Evolutionary conservation across 2,888 invertebrate genomes (phyloP).

Genomic region (Sinopyrophorus schimmeli): DNA sequence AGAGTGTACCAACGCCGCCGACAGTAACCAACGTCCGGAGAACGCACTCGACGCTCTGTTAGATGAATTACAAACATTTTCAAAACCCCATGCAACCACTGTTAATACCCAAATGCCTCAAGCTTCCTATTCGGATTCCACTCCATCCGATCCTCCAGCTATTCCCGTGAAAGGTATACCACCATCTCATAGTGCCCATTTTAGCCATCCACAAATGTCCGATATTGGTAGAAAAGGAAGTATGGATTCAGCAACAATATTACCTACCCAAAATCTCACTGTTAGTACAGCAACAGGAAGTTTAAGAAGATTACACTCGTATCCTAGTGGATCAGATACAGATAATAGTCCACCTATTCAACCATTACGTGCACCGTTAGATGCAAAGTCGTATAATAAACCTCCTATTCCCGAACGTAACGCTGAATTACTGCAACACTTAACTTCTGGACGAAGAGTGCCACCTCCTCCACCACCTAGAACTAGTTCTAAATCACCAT

Average conservation of each 20-base stretch:
- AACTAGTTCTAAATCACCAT: slow-evolving; percentile 84
- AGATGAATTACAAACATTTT: slow-evolving; percentile 90
- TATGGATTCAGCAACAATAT: slow-evolving; percentile 58
- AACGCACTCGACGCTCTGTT: slow-evolving; percentile 97
- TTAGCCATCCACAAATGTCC: slow-evolving; percentile 54
- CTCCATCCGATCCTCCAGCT: slow-evolving; percentile 46
- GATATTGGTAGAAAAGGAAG: slow-evolving; percentile 61
- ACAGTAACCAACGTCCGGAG: slow-evolving; percentile 74
- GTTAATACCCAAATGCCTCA: slow-evolving; percentile 46
- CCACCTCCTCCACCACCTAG: slow-evolving; percentile 94
- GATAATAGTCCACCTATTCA: slow-evolving; percentile 77
- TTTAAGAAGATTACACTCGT: slow-evolving; percentile 77
- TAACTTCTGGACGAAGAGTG: slow-evolving; percentile 69
- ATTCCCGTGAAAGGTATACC: slow-evolving; percentile 50
- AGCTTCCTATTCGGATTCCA: slow-evolving; percentile 42
- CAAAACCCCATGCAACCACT: slow-evolving; percentile 63
- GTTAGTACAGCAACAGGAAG: slow-evolving; percentile 59
- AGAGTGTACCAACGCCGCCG: slow-evolving; percentile 61
- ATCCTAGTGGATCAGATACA: slow-evolving; percentile 84
- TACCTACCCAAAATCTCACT: slow-evolving; percentile 52
- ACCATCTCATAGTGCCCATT: slow-evolving; percentile 39
- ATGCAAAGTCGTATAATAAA: slow-evolving; percentile 62
- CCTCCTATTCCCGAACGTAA: slow-evolving; percentile 84
- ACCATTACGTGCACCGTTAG: slow-evolving; percentile 54
- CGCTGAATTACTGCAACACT: slow-evolving; percentile 73